Evolutionary conservation across 2,888 invertebrate genomes (phyloP), one percentile per base, ranked within the genome.

Genomic region (Athetis lepigone): DNA sequence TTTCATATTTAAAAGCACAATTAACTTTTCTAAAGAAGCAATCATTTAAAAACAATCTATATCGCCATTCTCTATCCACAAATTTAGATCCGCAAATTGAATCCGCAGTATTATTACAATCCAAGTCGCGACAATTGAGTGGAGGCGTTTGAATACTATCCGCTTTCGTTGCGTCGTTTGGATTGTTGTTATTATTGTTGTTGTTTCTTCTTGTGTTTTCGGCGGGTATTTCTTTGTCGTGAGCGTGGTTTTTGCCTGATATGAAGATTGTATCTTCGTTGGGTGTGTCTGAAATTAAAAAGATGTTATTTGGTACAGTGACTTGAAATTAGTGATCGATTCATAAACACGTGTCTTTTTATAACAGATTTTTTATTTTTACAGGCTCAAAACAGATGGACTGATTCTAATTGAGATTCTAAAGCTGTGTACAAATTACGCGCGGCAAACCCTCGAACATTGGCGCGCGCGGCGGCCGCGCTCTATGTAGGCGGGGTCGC

Each of bases 11-110:
- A 42, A 94, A 92, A 0, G 75, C 87, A 42, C 94, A 94, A 19
- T 94, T 94, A 0, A 94, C 94, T 72, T 93, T 94, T 13, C 89
- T 84, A 7, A 89, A 93, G 36, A 79, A 94, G 43, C 94, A 94
- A 0, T 92, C 89, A 8, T 94, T 94, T 37, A 90, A 50, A 58
- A 94, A 94, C 8, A 92, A 16, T 49, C 94, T 85, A 43, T 88
- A 88, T 56, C 75, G 87, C 80, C 82, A 82, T 0, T 78, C 72
- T 0, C 79, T 83, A 29, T 86, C 80, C 0, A 91, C 86, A 0
- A 83, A 49, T 75, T 89, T 92, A 0, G 79, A 85, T 0, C 92
- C 94, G 40, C 94, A 94, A 0, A 93, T 59, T 0, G 91, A 83
- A 0, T 80, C 60, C 0, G 89, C 23, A 0, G 81, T 83, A 1